These are phyloP conservation scores for Rhimphoctona megacephalus DNA, from an alignment of 2,888 invertebrate genomes.

Conservation along the genomic window DNA sequence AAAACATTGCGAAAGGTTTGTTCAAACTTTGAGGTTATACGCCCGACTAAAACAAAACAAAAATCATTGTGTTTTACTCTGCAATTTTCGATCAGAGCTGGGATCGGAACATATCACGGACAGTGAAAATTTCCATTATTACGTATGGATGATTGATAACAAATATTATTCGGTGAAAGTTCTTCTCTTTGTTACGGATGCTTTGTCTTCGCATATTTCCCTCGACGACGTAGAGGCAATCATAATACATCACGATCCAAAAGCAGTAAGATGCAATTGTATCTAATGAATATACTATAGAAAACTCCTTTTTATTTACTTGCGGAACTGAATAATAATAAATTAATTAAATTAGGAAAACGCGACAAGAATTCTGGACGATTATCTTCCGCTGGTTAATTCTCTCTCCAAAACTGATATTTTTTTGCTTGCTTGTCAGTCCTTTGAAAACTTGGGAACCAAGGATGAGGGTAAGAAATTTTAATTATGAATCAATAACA, in stretches of 20 bases:
- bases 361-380: slow-evolving; percentile 74
- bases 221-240: slow-evolving; percentile 87
- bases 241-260: slow-evolving; percentile 88
- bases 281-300: slow-evolving; percentile 75
- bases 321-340: slow-evolving; percentile 32
- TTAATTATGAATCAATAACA: neutral
- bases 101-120: slow-evolving; percentile 78
- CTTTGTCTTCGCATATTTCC: slow-evolving; percentile 85
- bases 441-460: slow-evolving; percentile 80
- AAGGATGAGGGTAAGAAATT: slow-evolving; percentile 24
- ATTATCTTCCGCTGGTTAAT: slow-evolving; percentile 76
- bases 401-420: slow-evolving; percentile 78
- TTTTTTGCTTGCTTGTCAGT: slow-evolving; percentile 78
- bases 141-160: slow-evolving; percentile 88
- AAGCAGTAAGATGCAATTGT: slow-evolving; percentile 79
- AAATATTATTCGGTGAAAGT: slow-evolving; percentile 90
- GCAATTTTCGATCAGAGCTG: slow-evolving; percentile 73
- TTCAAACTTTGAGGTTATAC: slow-evolving; percentile 64
- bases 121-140: slow-evolving; percentile 80
- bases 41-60: neutral
- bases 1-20: slow-evolving; percentile 80
- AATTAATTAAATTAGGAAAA: slow-evolving; percentile 76
- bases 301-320: slow-evolving; percentile 62
- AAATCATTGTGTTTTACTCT: slow-evolving; percentile 27
- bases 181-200: slow-evolving; percentile 86